Evolutionary conservation across 2,113 vertebrate genomes (phyloP), one percentile per base, ranked within the genome.

Genomic region (Coreoperca whiteheadi): DNA sequence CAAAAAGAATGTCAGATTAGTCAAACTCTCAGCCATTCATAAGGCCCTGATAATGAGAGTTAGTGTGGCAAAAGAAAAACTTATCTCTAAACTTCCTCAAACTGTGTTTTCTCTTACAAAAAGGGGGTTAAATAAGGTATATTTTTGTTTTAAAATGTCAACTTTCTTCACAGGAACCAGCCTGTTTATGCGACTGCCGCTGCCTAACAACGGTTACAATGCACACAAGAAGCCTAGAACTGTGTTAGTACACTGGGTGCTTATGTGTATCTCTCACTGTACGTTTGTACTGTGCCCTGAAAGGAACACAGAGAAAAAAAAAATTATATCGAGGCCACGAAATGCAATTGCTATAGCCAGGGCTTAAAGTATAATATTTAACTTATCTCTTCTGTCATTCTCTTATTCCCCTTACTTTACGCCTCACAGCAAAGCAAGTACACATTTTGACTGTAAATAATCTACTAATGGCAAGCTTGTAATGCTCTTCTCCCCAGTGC

Each of bases 141-240:
- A 66, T 87, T 89, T 81, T 81, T 90, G 87, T 94, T 94, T 86
- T 81, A 91, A 94, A 92, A 92, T 92, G 90, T 95, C 79, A 90
- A 75, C 71, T 92, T 91, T 90, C 72, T 80, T 87, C 91, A 96
- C 97, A 98, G 96, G 96, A 96, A 94, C 97, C 97, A 92, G 97
- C 97, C 97, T 95, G 96, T 94, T 93, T 86, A 90, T 86, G 76
- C 71, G 74, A 90, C 39, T 41, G 9, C 32, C 32, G 32, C 91
- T 92, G 88, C 87, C 91, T 91, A 43, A 54, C 65, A 85, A 93
- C 76, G 68, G 91, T 91, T 76, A 91, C 63, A 21, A 61, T 71
- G 81, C 71, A 79, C 74, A 88, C 76, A 74, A 87, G 85, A 66
- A 70, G 59, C 41, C 89, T 87, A 3, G 30, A 86, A 81, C 84